phyloP scores from a whole-genome alignment of 1,140 invertebrate species.

The Dolichoris vasculosae region DNA sequence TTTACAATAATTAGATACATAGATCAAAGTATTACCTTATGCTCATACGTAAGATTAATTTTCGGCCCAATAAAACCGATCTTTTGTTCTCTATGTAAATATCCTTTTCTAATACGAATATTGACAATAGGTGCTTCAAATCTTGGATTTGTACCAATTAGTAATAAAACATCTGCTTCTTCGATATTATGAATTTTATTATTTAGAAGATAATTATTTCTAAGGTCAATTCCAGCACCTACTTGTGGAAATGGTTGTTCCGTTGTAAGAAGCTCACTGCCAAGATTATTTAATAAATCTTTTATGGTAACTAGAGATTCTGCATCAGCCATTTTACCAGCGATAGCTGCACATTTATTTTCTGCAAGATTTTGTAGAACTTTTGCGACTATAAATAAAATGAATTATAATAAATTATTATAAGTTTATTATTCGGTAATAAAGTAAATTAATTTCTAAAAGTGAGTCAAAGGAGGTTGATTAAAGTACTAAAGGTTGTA shows the following conservation, averaged over 20 bases:
- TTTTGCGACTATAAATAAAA: conserved; percentile 72
- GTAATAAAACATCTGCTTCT: conserved; percentile 92
- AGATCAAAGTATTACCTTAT: too few species aligned
- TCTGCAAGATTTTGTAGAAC: conserved; percentile 76
- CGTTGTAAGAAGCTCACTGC: conserved; percentile 90
- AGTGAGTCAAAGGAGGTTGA: too few species aligned
- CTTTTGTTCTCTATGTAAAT: conserved; percentile 87
- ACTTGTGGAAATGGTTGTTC: conserved; percentile 91
- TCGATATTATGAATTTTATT: conserved; percentile 91
- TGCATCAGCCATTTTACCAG: conserved; percentile 92
- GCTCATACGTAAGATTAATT: conserved; percentile 95
- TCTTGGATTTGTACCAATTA: conserved; percentile 97
- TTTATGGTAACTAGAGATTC: conserved; percentile 94
- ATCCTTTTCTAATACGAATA: conserved; percentile 94
- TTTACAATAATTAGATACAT: too few species aligned
- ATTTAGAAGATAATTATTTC: conserved; percentile 94
- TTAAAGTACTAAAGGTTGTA: too few species aligned
- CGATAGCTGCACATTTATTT: conserved; percentile 86
- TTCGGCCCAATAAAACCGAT: conserved; percentile 91
- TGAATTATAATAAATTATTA: conserved; percentile 26
- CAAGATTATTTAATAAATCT: conserved; percentile 93
- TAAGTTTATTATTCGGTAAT: too few species aligned
- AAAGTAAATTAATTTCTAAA: too few species aligned
- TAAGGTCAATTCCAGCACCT: conserved; percentile 90
- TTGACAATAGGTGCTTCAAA: conserved; percentile 99